phyloP scores from a whole-genome alignment of 2,797 vertebrate genomes.

The Thalassophryne amazonica region DNA sequence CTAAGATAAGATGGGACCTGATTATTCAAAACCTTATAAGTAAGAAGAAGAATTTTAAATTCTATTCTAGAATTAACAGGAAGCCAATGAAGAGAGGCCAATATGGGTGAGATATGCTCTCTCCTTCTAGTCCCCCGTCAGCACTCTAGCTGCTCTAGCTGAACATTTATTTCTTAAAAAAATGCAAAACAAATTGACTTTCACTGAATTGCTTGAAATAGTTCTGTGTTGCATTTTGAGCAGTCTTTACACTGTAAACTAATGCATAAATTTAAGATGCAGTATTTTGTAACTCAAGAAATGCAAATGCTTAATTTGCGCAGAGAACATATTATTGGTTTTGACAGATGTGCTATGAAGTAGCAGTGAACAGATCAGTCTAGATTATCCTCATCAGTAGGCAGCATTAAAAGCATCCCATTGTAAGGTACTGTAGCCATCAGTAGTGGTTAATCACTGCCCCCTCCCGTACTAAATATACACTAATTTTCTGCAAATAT shows the following conservation, averaged over 20 bases:
- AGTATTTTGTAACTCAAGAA: slow-evolving; percentile 4
- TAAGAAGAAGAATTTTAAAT: too few relatives aligned
- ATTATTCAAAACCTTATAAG: too few relatives aligned
- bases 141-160: too few relatives aligned
- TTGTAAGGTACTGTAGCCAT: slow-evolving; percentile 40
- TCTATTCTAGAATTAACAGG: too few relatives aligned
- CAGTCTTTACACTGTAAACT: background rate
- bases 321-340: slow-evolving; percentile 16
- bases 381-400: slow-evolving; percentile 55
- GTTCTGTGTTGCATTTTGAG: too few relatives aligned
- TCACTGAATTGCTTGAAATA: too few relatives aligned
- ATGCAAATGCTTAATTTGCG: slow-evolving; percentile 14
- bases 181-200: too few relatives aligned
- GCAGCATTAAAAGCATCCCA: slow-evolving; percentile 51
- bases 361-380: slow-evolving; percentile 38
- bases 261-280: slow-evolving; percentile 2
- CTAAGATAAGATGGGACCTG: too few relatives aligned
- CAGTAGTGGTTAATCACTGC: slow-evolving; percentile 31
- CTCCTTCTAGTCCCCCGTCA: too few relatives aligned
- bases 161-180: too few relatives aligned
- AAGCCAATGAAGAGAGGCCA: too few relatives aligned
- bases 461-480: slow-evolving; percentile 45
- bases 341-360: slow-evolving; percentile 47
- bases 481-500: slow-evolving; percentile 19
- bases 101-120: too few relatives aligned